Conservation (phyloP, 2,888 invertebrate species). For the Marronus borbonicus region DNA sequence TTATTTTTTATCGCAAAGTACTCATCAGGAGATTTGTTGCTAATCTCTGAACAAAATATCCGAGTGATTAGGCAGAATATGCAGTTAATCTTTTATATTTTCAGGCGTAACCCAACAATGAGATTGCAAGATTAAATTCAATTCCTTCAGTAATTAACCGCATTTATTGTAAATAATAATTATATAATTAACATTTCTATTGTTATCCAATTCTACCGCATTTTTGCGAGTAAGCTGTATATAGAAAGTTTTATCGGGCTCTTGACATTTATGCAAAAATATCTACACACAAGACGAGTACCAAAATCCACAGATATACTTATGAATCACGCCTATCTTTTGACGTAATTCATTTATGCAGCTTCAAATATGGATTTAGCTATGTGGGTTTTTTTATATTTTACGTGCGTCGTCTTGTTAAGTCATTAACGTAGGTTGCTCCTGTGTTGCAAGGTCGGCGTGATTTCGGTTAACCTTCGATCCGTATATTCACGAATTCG, state of each 20-base stretch:
- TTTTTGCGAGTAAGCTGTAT: too few relatives aligned
- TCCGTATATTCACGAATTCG: not conserved
- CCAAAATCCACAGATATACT: not conserved
- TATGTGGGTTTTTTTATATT: slow-evolving; percentile 8
- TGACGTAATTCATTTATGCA: slow-evolving; percentile 9
- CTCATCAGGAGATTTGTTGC: too few relatives aligned
- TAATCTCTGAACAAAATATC: too few relatives aligned
- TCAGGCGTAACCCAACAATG: too few relatives aligned
- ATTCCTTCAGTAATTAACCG: too few relatives aligned
- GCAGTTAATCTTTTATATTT: too few relatives aligned
- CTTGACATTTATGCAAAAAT: not conserved
- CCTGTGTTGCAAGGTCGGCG: slow-evolving; percentile 1
- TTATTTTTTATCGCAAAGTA: too few relatives aligned
- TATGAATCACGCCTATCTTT: slow-evolving; percentile 6
- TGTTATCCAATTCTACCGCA: too few relatives aligned
- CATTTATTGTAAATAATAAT: too few relatives aligned
- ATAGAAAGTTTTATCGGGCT: not conserved
- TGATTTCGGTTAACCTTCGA: slow-evolving; percentile 7
- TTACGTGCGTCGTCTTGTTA: slow-evolving; percentile 2
- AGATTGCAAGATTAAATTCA: too few relatives aligned
- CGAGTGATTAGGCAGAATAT: too few relatives aligned
- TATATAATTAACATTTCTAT: too few relatives aligned
- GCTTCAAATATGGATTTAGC: slow-evolving; percentile 12
- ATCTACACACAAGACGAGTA: not conserved
- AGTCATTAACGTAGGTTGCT: slow-evolving; percentile 14